Conservation (phyloP, 53 echinoderm and acorn worm genomes). For the Temnopleurus reevesii region DNA sequence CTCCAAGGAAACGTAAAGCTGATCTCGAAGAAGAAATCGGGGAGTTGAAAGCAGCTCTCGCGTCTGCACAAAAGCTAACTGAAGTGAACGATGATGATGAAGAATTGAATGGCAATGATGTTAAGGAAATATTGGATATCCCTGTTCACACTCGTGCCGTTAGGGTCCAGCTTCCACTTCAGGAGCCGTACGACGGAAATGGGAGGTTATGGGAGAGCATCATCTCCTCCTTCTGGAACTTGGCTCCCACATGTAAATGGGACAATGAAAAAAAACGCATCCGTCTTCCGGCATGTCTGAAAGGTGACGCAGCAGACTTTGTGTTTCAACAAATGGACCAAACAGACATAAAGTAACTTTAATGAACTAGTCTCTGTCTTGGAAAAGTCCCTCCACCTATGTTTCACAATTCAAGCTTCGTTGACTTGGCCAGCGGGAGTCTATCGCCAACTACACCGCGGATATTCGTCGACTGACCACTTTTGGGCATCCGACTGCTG, state of each 20-base stretch:
- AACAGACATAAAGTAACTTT: not conserved
- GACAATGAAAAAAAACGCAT: conserved; percentile 30
- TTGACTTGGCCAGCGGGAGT: not conserved
- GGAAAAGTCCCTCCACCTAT: not conserved
- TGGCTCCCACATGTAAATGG: conserved; percentile 54
- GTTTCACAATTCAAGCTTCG: not conserved
- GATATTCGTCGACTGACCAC: conserved; percentile 37
- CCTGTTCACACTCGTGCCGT: not conserved
- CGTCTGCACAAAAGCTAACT: not conserved
- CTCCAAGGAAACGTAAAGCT: not conserved
- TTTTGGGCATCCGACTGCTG: conserved; percentile 45
- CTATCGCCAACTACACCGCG: conserved; percentile 31
- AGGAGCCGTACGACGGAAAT: conserved; percentile 8
- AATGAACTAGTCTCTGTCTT: not conserved
- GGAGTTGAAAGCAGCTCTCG: not conserved
- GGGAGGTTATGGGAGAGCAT: conserved; percentile 40
- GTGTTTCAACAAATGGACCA: conserved; percentile 14
- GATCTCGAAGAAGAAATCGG: conserved; percentile 1
- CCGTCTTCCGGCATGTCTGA: conserved; percentile 50
- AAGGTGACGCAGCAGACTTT: conserved; percentile 45
- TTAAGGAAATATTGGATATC: not conserved
- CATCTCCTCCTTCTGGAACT: conserved; percentile 6
- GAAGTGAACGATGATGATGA: not conserved
- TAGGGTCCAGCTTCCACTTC: conserved; percentile 2
- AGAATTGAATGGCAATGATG: too few relatives aligned